These are phyloP conservation scores for Rhagoletis zephyria DNA, from an alignment of 1,140 invertebrate genomes.

Conservation along the genomic window DNA sequence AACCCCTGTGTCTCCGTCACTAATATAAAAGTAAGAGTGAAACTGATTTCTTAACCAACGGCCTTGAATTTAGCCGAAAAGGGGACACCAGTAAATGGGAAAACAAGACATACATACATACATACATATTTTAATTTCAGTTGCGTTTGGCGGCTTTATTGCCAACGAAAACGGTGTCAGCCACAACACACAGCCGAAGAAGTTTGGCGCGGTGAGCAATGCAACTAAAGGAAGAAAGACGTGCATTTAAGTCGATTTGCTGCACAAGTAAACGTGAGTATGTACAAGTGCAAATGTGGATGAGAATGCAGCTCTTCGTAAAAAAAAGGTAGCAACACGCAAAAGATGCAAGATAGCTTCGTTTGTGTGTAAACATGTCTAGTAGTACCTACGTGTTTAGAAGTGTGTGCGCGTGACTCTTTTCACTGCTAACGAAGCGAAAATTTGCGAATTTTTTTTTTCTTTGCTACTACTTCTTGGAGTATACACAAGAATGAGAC, in stretches of 20 bases:
- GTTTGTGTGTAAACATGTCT: too few relatives aligned
- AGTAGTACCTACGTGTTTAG: too few relatives aligned
- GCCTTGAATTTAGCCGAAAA: neutral
- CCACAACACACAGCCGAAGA: neutral
- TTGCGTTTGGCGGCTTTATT: neutral
- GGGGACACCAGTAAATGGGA: neutral
- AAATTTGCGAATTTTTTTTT: slow-evolving; percentile 7
- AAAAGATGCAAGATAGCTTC: too few relatives aligned
- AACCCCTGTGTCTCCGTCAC: too few relatives aligned
- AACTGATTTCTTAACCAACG: neutral
- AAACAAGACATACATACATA: neutral
- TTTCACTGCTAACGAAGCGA: slow-evolving; percentile 27
- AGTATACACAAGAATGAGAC: neutral
- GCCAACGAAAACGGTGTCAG: neutral
- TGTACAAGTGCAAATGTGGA: neutral
- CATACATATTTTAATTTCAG: neutral
- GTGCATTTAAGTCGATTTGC: too few relatives aligned
- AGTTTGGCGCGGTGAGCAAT: neutral
- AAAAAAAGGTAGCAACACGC: too few relatives aligned
- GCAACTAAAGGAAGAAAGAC: neutral
- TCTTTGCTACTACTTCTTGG: neutral
- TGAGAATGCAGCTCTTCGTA: neutral
- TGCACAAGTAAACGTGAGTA: neutral
- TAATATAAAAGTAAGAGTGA: too few relatives aligned
- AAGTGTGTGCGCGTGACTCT: neutral